These are phyloP conservation scores for Poeciliopsis retropinna DNA, from an alignment of 2,113 vertebrate species.

Conservation along the genomic window DNA sequence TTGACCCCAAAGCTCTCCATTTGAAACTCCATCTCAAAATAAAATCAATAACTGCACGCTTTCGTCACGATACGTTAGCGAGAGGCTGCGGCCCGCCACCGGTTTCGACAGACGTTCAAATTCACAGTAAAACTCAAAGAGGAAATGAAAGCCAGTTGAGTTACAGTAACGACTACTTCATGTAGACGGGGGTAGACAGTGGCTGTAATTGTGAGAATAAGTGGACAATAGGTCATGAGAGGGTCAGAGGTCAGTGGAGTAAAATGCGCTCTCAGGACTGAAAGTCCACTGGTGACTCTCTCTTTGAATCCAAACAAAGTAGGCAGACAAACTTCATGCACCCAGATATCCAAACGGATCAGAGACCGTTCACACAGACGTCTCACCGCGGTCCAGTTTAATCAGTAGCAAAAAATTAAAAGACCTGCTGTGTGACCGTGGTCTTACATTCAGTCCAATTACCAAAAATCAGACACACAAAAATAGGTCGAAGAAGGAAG, in stretches of 20 bases:
- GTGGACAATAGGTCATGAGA: neutral
- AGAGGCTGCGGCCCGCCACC: too few species aligned
- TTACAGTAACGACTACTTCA: neutral
- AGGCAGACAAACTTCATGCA: too few species aligned
- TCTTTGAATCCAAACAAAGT: neutral
- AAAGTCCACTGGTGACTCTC: constrained; percentile 5
- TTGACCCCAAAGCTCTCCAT: neutral
- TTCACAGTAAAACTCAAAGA: neutral
- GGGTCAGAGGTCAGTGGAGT: constrained; percentile 20
- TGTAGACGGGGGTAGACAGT: neutral
- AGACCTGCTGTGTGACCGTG: too few species aligned
- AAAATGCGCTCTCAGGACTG: neutral
- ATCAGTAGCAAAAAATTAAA: too few species aligned
- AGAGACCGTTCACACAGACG: too few species aligned
- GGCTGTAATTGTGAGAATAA: constrained; percentile 3
- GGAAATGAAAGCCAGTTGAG: constrained; percentile 6
- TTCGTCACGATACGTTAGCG: neutral
- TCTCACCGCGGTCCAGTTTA: too few species aligned
- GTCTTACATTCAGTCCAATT: neutral
- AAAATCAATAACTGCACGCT: neutral
- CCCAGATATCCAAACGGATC: constrained; percentile 2
- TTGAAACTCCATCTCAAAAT: neutral
- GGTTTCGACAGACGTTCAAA: neutral
- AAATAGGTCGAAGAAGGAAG: too few species aligned
- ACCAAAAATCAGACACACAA: neutral